Evolutionary conservation across 2,113 vertebrate genomes (phyloP), one percentile per base, ranked within the genome.

Genomic region (Herpetotheres cachinnans): DNA sequence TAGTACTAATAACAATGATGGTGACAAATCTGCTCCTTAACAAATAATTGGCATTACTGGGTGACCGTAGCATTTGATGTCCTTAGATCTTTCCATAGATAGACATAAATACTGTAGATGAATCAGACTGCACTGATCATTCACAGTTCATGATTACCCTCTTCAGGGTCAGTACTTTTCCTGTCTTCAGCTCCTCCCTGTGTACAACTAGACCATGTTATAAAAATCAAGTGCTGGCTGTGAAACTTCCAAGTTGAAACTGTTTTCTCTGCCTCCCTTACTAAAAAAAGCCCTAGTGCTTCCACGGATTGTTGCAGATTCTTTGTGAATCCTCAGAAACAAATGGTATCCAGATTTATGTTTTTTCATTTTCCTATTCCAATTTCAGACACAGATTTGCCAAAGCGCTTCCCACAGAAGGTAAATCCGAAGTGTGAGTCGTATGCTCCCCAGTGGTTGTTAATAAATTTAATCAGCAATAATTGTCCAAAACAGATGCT

Each of bases 151-250:
- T 2, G 0, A 52, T 93, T 79, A 86, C 13, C 26, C 47, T 93
- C 58, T 73, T 62, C 89, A 95, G 77, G 80, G 91, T 89, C 91
- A 93, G 78, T 85, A 76, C 46, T 91, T 94, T 72, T 88, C 73
- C 86, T 74, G 42, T 55, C 80, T 86, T 95, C 86, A 96, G 65
- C 73, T 86, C 81, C 40, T 89, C 69, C 65, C 65, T 50, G 24
- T 56, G 49, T 76, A 91, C 46, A 86, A 86, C 47, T 56, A 89
- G 40, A 67, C 74, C 9, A 38, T 19, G 11, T 80, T 73, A 71
- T 42, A 95, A 93, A 96, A 94, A 38, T 46, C 76, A 86, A 76
- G 49, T 7, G 13, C 55, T 92, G 69, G 16, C 63, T 65, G 80
- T 76, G 50, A 91, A 95, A 61, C 30, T 76, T 91, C 27, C 13